These are phyloP conservation scores for Cotesia congregata DNA, from an alignment of 2,888 invertebrate species.

Conservation along the genomic window DNA sequence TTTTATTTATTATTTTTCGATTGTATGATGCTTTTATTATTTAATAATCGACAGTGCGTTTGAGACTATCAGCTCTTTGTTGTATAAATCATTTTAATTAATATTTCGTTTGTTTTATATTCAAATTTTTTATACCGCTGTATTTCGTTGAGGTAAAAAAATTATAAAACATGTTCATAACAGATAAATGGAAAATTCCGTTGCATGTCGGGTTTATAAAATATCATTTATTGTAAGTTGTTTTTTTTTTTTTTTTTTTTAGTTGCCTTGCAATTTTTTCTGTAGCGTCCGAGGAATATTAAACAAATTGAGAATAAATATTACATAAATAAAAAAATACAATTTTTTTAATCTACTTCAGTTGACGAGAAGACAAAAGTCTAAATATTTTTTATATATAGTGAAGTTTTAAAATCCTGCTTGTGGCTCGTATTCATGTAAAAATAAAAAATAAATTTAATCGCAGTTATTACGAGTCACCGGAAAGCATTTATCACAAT, in stretches of 20 bases:
- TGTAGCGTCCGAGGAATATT: constrained; percentile 6
- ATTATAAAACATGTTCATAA: not conserved
- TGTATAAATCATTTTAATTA: constrained; percentile 9
- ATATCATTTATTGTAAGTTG: not conserved
- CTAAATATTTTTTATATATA: constrained; percentile 5
- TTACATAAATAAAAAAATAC: not conserved
- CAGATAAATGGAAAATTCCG: not conserved
- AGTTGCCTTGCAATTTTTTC: not conserved
- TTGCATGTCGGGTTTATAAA: not conserved
- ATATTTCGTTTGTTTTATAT: not conserved
- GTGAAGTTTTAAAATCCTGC: constrained; percentile 17
- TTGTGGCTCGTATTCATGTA: not conserved
- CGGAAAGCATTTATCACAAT: constrained; percentile 23
- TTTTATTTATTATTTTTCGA: constrained; percentile 22
- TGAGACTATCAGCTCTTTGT: not conserved
- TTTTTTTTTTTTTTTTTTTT: not conserved
- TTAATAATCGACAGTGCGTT: constrained; percentile 6
- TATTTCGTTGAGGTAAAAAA: not conserved
- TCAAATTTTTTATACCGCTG: not conserved
- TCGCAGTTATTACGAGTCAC: not conserved
- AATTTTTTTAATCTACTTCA: not conserved
- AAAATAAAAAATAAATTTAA: not conserved
- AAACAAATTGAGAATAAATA: not conserved
- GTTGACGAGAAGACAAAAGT: not conserved
- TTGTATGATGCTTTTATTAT: constrained; percentile 10